Evolutionary conservation across 2,888 invertebrate species (phyloP).

Genomic region (Dryocosmus kuriphilus): DNA sequence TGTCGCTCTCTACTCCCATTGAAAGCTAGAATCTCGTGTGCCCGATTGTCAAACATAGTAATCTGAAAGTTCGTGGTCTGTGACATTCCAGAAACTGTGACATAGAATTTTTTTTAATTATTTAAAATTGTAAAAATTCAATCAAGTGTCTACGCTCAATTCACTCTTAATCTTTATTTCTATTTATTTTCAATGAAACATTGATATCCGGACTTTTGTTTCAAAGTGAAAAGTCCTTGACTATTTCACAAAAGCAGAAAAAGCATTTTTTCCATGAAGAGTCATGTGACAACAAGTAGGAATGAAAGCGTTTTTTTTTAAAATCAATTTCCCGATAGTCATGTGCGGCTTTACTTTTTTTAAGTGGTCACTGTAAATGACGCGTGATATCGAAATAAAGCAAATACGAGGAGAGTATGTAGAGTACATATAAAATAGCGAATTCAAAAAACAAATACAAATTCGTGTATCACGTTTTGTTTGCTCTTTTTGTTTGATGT

Average conservation of each 20-base stretch:
- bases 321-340: slow-evolving; percentile 18
- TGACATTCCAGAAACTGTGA: background rate
- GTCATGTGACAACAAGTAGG: slow-evolving; percentile 16
- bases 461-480: background rate
- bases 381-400: slow-evolving; percentile 26
- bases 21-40: slow-evolving; percentile 13
- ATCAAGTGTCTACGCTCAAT: background rate
- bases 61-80: slow-evolving; percentile 11
- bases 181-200: background rate
- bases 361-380: slow-evolving; percentile 30
- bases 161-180: background rate
- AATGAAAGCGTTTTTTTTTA: slow-evolving; percentile 12
- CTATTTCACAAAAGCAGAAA: background rate
- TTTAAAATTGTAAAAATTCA: background rate
- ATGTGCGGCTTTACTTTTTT: slow-evolving; percentile 15
- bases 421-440: slow-evolving; percentile 14
- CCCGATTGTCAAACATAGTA: slow-evolving; percentile 11
- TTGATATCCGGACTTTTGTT: background rate
- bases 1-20: slow-evolving; percentile 63
- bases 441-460: background rate
- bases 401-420: background rate
- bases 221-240: background rate
- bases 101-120: background rate
- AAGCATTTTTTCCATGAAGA: slow-evolving; percentile 4
- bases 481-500: background rate